These are phyloP conservation scores for Drosophila dunni DNA, from an alignment of 1,140 invertebrate species.

Conservation along the genomic window DNA sequence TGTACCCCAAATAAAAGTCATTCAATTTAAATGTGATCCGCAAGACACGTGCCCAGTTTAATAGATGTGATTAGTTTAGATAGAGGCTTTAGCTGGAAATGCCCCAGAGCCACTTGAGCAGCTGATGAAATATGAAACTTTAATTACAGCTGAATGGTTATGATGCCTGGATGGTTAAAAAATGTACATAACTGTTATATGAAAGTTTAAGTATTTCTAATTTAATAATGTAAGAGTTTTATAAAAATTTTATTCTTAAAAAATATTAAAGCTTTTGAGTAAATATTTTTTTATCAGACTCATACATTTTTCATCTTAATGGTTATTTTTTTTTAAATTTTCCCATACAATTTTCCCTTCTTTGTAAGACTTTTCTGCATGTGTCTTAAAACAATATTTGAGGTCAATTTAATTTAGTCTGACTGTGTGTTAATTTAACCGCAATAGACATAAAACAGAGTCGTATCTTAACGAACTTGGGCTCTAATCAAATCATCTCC, in stretches of 20 bases:
- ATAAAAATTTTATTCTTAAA: too few relatives aligned
- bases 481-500: slow-evolving; percentile 56
- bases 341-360: not conserved
- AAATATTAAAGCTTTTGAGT: too few relatives aligned
- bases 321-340: not conserved
- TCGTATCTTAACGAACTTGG: slow-evolving; percentile 46
- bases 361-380: not conserved
- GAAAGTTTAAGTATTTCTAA: too few relatives aligned
- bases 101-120: too few relatives aligned
- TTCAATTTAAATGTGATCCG: slow-evolving; percentile 31
- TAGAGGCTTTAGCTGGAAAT: not conserved
- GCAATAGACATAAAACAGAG: slow-evolving; percentile 30
- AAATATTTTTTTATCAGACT: too few relatives aligned
- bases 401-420: not conserved
- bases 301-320: not conserved
- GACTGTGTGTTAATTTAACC: slow-evolving; percentile 11
- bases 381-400: not conserved
- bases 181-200: not conserved
- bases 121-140: too few relatives aligned
- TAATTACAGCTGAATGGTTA: too few relatives aligned
- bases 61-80: slow-evolving; percentile 17
- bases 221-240: too few relatives aligned
- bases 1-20: slow-evolving; percentile 10
- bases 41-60: slow-evolving; percentile 32
- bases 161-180: too few relatives aligned